Conservation (phyloP, 2,797 vertebrate genomes). For the Simalia tracyae region DNA sequence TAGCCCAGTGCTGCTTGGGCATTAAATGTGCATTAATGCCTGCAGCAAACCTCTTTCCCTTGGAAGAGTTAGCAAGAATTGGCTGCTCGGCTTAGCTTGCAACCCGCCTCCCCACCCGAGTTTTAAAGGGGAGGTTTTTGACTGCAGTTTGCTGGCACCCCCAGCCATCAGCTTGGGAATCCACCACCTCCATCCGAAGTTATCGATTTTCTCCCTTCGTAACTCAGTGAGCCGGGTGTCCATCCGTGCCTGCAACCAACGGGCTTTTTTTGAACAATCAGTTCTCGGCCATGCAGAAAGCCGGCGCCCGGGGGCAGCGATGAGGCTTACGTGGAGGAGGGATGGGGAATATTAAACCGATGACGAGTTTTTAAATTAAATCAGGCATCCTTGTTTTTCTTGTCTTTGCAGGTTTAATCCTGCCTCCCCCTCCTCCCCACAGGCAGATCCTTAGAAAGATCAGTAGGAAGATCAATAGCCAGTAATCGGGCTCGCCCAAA, state of each 20-base stretch:
- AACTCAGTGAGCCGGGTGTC: not conserved
- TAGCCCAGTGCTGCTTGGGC: not conserved
- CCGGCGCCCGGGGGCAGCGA: accelerated
- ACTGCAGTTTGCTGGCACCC: not conserved
- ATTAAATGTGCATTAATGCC: not conserved
- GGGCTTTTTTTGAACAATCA: not conserved
- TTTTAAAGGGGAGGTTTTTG: not conserved
- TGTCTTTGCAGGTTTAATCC: not conserved
- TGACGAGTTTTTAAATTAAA: not conserved
- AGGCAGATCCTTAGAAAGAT: not conserved
- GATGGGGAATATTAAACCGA: not conserved
- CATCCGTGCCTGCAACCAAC: conserved; percentile 46
- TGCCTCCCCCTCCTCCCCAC: not conserved
- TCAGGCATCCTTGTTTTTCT: not conserved
- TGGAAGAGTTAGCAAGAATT: not conserved
- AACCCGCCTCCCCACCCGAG: not conserved
- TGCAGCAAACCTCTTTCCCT: not conserved
- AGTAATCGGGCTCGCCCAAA: not conserved
- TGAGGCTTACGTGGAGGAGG: not conserved
- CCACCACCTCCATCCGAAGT: not conserved
- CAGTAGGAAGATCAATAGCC: not conserved
- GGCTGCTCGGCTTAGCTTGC: no score
- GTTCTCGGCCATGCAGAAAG: not conserved
- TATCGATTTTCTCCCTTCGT: not conserved
- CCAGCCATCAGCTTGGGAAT: not conserved